Conservation (phyloP, 2,113 vertebrate species). For the Alethe castanea region DNA sequence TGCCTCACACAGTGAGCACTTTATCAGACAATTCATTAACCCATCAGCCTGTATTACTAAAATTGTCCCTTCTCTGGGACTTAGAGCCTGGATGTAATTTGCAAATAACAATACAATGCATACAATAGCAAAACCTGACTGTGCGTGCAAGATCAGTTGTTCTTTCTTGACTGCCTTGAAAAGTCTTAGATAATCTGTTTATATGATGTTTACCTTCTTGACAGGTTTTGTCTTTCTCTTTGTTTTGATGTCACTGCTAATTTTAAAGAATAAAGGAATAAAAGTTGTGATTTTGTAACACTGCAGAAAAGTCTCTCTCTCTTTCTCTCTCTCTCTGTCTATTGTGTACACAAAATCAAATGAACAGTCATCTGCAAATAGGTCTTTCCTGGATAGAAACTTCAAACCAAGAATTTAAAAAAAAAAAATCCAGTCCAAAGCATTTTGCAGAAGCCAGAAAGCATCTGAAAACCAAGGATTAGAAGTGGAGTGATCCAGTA, state of each 20-base stretch:
- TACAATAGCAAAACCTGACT: not conserved
- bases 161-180: not conserved
- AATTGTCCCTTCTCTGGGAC: not conserved
- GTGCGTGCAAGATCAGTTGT: not conserved
- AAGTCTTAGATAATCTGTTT: not conserved
- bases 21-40: not conserved
- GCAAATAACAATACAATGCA: not conserved
- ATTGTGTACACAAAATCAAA: not conserved
- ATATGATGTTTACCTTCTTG: not conserved
- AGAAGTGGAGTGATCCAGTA: slow-evolving; percentile 5
- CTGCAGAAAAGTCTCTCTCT: not conserved
- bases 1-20: not conserved
- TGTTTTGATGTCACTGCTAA: not conserved
- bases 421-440: not conserved
- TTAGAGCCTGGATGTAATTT: not conserved
- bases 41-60: not conserved
- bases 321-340: not conserved
- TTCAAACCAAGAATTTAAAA: not conserved
- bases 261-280: not conserved
- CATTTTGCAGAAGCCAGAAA: slow-evolving; percentile 6
- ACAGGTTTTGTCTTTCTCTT: not conserved
- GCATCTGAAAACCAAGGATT: not conserved
- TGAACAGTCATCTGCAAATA: not conserved
- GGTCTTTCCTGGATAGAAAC: not conserved
- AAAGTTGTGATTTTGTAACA: not conserved